Conservation (phyloP, 35 echinoderm and acorn worm species). For the Heliocidaris tuberculata region DNA sequence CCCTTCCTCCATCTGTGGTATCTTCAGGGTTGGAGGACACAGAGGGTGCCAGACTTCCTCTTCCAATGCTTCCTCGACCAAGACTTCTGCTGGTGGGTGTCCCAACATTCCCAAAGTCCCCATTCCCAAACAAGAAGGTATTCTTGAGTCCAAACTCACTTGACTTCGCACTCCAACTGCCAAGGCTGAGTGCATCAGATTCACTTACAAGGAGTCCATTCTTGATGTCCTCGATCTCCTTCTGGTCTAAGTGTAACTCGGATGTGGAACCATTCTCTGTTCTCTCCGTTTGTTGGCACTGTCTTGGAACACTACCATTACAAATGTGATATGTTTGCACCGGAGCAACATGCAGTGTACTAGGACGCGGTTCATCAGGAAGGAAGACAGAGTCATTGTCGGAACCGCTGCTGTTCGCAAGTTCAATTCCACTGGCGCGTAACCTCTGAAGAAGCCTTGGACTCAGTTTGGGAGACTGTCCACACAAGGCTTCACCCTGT, state of each 20-base stretch:
- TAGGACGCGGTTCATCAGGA: slow-evolving; percentile 17
- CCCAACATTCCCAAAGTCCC: slow-evolving; percentile 25
- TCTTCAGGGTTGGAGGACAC: slow-evolving; percentile 15
- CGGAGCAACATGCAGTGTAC: not conserved
- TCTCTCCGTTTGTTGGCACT: not conserved
- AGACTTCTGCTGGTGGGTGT: slow-evolving; percentile 11
- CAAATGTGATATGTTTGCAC: not conserved
- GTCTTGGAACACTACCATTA: not conserved
- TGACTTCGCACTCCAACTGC: slow-evolving; percentile 31
- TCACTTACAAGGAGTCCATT: slow-evolving; percentile 47
- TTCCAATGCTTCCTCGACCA: slow-evolving; percentile 31
- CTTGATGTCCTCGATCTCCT: slow-evolving; percentile 62
- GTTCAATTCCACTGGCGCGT: slow-evolving; percentile 30
- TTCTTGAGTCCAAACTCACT: slow-evolving; percentile 49
- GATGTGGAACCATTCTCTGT: not conserved
- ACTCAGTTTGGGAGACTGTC: slow-evolving; percentile 28
- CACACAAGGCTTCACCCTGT: not conserved
- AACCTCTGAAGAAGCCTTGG: slow-evolving; percentile 18
- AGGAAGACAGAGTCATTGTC: slow-evolving; percentile 50
- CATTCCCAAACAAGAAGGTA: slow-evolving; percentile 32
- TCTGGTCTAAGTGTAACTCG: slow-evolving; percentile 43
- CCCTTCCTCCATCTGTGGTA: not conserved
- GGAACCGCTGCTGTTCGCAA: slow-evolving; percentile 39
- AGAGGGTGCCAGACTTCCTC: slow-evolving; percentile 1
- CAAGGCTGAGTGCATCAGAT: slow-evolving; percentile 33